Percentiles rank a stretch among this genome's conserved stretches.
Evolutionary conservation across 2,888 invertebrate species (phyloP).

Genomic region (Nemurella pictetii): DNA sequence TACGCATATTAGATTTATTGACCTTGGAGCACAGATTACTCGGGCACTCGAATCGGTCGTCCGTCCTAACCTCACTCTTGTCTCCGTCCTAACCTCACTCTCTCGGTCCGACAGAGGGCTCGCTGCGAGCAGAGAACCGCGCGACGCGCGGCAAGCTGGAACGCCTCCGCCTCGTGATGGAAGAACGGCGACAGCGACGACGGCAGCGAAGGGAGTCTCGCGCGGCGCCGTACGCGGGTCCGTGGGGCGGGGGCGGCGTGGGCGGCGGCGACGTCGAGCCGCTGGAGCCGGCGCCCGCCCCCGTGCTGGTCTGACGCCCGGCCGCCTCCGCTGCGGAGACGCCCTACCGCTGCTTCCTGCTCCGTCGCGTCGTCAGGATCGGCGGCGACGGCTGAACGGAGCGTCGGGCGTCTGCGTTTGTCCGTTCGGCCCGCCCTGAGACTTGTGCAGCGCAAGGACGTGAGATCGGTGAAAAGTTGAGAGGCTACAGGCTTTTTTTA

Average conservation of each 20-base stretch:
- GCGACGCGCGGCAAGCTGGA: slow-evolving; percentile 86
- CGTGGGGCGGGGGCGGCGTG: slow-evolving; percentile 43
- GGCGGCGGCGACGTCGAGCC: slow-evolving; percentile 42
- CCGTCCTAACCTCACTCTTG: too few relatives aligned
- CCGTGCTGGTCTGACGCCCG: not conserved
- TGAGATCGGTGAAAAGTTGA: too few relatives aligned
- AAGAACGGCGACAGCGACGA: slow-evolving; percentile 73
- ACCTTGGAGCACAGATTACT: too few relatives aligned
- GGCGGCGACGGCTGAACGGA: too few relatives aligned
- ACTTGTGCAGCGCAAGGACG: too few relatives aligned
- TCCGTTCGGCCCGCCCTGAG: not conserved
- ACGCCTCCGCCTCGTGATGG: slow-evolving; percentile 85
- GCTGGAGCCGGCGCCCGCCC: slow-evolving; percentile 30
- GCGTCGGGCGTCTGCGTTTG: not conserved
- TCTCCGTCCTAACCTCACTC: too few relatives aligned
- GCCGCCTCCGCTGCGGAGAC: too few relatives aligned
- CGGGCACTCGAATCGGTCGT: too few relatives aligned
- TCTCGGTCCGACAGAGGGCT: slow-evolving; percentile 42
- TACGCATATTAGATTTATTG: too few relatives aligned
- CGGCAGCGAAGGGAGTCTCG: slow-evolving; percentile 70
- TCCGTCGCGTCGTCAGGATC: too few relatives aligned
- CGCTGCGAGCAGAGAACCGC: slow-evolving; percentile 69
- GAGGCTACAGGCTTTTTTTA: too few relatives aligned
- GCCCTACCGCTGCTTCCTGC: too few relatives aligned
- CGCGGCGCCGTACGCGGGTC: slow-evolving; percentile 48